Conservation (phyloP, 2,797 vertebrate species). For the Ciconia nigra region DNA sequence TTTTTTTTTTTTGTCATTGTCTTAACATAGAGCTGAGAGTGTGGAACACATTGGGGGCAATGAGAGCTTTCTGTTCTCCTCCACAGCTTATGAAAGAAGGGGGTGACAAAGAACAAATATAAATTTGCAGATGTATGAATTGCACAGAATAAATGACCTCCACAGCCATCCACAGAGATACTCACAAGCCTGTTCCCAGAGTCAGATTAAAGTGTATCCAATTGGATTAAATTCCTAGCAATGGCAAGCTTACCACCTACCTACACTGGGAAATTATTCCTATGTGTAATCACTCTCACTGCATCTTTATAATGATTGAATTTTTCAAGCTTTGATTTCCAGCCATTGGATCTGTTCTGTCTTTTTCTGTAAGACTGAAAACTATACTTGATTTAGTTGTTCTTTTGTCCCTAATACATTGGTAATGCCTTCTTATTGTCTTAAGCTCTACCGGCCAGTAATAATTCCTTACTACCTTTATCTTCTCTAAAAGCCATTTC, state of each 20-base stretch:
- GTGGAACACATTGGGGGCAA: neutral
- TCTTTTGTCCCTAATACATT: conserved; percentile 25
- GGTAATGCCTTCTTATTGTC: conserved; percentile 6
- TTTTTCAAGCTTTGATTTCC: conserved; percentile 39
- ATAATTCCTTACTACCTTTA: conserved; percentile 27
- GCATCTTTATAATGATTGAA: conserved; percentile 17
- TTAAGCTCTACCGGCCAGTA: neutral
- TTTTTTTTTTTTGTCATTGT: neutral
- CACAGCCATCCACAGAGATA: neutral
- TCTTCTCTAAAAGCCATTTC: conserved; percentile 5
- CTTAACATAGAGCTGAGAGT: neutral
- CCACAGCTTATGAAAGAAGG: neutral
- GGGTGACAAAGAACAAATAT: conserved; percentile 13
- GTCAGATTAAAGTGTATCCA: conserved; percentile 33
- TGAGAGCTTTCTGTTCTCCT: neutral
- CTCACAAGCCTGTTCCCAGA: neutral
- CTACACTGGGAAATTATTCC: conserved; percentile 36
- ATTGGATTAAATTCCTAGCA: conserved; percentile 53
- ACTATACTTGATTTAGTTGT: conserved; percentile 16
- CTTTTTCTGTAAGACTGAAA: neutral
- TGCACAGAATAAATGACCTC: neutral
- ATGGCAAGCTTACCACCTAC: conserved; percentile 41
- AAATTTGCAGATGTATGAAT: neutral
- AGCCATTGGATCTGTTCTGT: neutral
- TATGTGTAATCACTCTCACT: neutral